Conservation (phyloP, 2,797 vertebrate species). For the Allobates femoralis region DNA sequence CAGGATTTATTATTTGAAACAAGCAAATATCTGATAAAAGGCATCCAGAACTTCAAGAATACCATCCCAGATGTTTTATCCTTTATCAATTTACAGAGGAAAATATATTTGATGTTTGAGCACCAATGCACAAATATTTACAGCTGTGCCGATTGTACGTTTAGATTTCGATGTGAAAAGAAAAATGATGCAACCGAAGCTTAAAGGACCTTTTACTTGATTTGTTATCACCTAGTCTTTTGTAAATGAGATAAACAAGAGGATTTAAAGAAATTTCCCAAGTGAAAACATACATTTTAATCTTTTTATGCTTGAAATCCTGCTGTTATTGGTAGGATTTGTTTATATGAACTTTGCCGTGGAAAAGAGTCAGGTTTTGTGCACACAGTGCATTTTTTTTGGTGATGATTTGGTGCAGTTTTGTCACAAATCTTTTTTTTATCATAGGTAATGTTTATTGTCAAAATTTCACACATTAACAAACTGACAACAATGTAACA, state of each 20-base stretch:
- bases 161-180: conserved; percentile 4
- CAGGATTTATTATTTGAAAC: conserved; percentile 65
- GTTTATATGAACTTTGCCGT: neutral
- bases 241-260: conserved; percentile 16
- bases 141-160: neutral
- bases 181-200: conserved; percentile 12
- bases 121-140: conserved; percentile 44
- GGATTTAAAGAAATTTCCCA: neutral
- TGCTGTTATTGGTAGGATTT: conserved; percentile 31
- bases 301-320: conserved; percentile 16
- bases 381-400: too few species aligned
- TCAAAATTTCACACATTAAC: too few species aligned
- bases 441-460: too few species aligned
- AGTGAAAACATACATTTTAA: conserved; percentile 13
- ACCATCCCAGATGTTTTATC: conserved; percentile 56
- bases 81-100: conserved; percentile 51
- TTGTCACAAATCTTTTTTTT: too few species aligned
- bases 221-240: conserved; percentile 26
- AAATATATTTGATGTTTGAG: conserved; percentile 36
- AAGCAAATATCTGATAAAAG: conserved; percentile 34
- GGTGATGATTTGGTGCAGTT: too few species aligned
- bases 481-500: too few species aligned
- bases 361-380: neutral
- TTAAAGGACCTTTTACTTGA: conserved; percentile 1
- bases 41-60: conserved; percentile 61